Evolutionary conservation across 2,113 vertebrate species (phyloP).

Genomic region (Cephalopterus ornatus): DNA sequence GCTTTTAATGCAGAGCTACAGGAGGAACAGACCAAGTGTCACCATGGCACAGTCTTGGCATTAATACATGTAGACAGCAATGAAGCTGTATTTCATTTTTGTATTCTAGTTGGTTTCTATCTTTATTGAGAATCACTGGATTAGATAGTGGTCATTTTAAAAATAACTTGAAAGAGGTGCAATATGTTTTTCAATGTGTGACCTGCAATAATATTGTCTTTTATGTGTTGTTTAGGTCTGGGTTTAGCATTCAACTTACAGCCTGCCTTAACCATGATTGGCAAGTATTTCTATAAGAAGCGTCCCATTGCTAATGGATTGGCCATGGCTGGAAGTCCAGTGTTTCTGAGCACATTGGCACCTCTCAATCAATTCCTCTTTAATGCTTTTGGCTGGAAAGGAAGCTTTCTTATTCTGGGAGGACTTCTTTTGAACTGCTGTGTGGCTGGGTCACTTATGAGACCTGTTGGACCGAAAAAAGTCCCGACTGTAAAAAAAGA

Average conservation of each 20-base stretch:
- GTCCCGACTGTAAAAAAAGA: constrained; percentile 69
- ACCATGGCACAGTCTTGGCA: neutral
- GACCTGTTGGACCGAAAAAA: constrained; percentile 77
- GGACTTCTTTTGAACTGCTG: constrained; percentile 91
- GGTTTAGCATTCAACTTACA: constrained; percentile 98
- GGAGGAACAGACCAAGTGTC: neutral
- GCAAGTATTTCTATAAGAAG: constrained; percentile 93
- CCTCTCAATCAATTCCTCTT: constrained; percentile 96
- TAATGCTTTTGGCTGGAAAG: constrained; percentile 92
- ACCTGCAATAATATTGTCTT: constrained; percentile 30
- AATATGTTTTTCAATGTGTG: neutral
- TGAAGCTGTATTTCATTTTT: neutral
- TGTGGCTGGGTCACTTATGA: constrained; percentile 93
- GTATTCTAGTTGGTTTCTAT: neutral
- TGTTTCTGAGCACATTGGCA: constrained; percentile 93
- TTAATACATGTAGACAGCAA: neutral
- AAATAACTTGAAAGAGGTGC: neutral
- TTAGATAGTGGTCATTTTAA: neutral
- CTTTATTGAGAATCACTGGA: neutral
- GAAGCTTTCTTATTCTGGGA: constrained; percentile 93
- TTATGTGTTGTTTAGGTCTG: constrained; percentile 78
- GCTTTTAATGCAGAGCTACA: neutral
- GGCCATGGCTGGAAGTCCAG: constrained; percentile 97
- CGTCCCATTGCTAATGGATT: constrained; percentile 93
- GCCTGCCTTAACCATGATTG: constrained; percentile 95